A percentile compares a stretch with the other conserved stretches of the same genome.
Evolutionary conservation across 2,797 vertebrate genomes (phyloP).

Genomic region (Clarias pachynema): DNA sequence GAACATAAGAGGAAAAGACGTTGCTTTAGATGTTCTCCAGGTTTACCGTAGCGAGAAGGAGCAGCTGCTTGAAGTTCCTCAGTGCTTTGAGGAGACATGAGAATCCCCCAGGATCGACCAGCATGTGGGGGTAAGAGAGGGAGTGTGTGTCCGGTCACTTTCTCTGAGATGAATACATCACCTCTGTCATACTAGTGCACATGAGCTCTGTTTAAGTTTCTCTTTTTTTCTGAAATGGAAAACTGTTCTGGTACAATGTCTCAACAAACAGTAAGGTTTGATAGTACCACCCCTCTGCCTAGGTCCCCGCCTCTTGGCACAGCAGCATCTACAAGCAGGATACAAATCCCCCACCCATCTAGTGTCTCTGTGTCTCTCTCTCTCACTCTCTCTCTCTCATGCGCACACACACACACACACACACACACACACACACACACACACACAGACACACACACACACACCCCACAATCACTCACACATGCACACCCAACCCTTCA

Average conservation of each 20-base stretch:
- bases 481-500: constrained; percentile 19
- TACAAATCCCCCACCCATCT: constrained; percentile 56
- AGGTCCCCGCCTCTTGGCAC: constrained; percentile 72
- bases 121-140: neutral
- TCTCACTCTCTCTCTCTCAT: constrained; percentile 7
- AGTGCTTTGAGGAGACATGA: constrained; percentile 57
- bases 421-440: constrained; percentile 9
- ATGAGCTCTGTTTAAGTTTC: constrained; percentile 20
- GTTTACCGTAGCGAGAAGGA: constrained; percentile 16
- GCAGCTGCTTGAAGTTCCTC: constrained; percentile 36
- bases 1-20: neutral
- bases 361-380: neutral
- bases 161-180: constrained; percentile 73
- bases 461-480: constrained; percentile 26
- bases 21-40: constrained; percentile 15
- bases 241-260: constrained; percentile 65
- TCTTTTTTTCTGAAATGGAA: constrained; percentile 62
- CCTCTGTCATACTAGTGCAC: constrained; percentile 69
- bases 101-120: constrained; percentile 56
- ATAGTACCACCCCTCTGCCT: constrained; percentile 58
- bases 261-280: constrained; percentile 67
- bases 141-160: constrained; percentile 70
- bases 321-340: constrained; percentile 71
- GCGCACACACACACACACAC: neutral
- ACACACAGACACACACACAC: neutral